phyloP scores from a whole-genome alignment of 2,113 vertebrate species.

The Neogobius melanostomus region DNA sequence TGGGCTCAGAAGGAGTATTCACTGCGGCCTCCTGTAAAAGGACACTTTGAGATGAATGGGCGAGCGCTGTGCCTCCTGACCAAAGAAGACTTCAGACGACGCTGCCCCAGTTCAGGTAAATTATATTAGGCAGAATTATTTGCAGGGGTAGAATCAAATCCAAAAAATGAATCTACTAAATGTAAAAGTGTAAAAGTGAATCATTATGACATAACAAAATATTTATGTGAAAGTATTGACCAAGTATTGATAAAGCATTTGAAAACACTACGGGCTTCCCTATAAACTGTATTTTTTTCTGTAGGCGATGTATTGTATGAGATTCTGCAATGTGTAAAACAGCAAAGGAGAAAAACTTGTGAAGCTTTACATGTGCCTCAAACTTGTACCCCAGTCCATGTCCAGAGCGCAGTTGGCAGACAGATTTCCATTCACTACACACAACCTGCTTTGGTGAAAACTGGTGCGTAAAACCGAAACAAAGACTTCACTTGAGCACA shows the following conservation, averaged over 20 bases:
- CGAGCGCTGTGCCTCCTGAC: conserved; percentile 90
- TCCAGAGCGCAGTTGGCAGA: conserved; percentile 33
- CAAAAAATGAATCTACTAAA: neutral
- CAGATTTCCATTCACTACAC: conserved; percentile 10
- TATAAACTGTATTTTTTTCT: neutral
- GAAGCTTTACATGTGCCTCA: conserved; percentile 19
- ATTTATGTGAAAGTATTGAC: no score
- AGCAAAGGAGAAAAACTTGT: conserved; percentile 76
- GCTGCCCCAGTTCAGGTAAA: conserved; percentile 88
- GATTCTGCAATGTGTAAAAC: conserved; percentile 87
- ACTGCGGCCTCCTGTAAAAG: conserved; percentile 68
- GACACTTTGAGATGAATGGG: conserved; percentile 88
- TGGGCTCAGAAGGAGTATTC: conserved; percentile 91
- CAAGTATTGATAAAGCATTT: no score
- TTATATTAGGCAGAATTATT: neutral
- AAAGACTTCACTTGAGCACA: neutral
- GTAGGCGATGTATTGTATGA: conserved; percentile 92
- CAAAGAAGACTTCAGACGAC: conserved; percentile 89
- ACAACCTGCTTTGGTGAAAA: neutral
- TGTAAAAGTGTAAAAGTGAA: no score
- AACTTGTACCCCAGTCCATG: neutral
- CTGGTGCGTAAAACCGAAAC: conserved; percentile 9
- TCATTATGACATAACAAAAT: no score
- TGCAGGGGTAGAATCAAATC: neutral
- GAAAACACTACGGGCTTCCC: no score